Conservation (phyloP, 2,888 invertebrate genomes). For the Polydesmus complanatus region DNA sequence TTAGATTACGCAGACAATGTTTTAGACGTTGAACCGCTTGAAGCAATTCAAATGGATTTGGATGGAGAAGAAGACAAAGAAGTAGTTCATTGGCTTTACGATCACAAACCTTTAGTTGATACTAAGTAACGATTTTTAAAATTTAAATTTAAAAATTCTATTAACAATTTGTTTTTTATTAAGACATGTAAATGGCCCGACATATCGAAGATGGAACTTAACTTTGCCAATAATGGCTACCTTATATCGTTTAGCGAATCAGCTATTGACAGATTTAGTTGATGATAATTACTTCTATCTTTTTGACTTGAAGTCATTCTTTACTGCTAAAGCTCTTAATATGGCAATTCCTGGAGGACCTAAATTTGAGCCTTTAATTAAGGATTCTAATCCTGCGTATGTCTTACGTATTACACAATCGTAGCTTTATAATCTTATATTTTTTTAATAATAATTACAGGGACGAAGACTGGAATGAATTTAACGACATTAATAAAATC, state of each 20-base stretch:
- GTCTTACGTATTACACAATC: constrained; percentile 93
- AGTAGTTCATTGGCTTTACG: constrained; percentile 95
- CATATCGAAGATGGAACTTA: constrained; percentile 93
- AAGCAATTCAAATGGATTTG: constrained; percentile 96
- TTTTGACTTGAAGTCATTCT: constrained; percentile 98
- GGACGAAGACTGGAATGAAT: constrained; percentile 99
- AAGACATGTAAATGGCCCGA: constrained; percentile 84
- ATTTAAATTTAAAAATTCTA: neutral
- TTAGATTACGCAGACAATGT: constrained; percentile 99
- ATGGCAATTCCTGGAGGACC: constrained; percentile 99
- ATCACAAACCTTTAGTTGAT: constrained; percentile 88
- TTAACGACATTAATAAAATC: constrained; percentile 99
- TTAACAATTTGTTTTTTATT: constrained; percentile 14
- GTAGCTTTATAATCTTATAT: constrained; percentile 28
- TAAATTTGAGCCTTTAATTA: constrained; percentile 97
- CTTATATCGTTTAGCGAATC: constrained; percentile 92
- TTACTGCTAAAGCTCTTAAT: constrained; percentile 97
- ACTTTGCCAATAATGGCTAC: constrained; percentile 95
- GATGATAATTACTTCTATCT: constrained; percentile 98
- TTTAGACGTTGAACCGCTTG: constrained; percentile 93
- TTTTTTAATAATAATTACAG: constrained; percentile 36
- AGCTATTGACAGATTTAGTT: constrained; percentile 89
- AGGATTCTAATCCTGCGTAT: constrained; percentile 87
- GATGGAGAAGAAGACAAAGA: constrained; percentile 86
- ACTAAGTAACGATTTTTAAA: constrained; percentile 49